Evolutionary conservation across 2,797 vertebrate species (phyloP).

Genomic region (Xenopus petersii): DNA sequence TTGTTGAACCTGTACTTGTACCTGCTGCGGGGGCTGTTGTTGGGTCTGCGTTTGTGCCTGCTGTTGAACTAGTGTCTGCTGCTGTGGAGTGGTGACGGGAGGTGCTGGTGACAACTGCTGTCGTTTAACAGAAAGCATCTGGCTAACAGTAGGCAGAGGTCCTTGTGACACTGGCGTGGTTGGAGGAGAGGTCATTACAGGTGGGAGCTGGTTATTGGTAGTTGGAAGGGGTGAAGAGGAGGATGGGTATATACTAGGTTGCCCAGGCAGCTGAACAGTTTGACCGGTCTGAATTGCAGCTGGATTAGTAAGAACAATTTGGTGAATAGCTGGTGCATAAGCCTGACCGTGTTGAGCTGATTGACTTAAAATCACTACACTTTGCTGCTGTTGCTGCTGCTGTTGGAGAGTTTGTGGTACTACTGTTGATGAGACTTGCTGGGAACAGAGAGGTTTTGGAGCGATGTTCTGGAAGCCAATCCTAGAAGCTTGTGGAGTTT

Average conservation of each 20-base stretch:
- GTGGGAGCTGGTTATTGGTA: slow-evolving; percentile 70
- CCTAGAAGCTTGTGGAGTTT: slow-evolving; percentile 80
- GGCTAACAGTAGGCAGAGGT: slow-evolving; percentile 86
- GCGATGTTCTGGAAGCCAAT: slow-evolving; percentile 96
- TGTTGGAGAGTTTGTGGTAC: slow-evolving; percentile 68
- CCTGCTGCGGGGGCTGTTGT: slow-evolving; percentile 68
- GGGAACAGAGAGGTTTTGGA: slow-evolving; percentile 87
- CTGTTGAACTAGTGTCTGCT: slow-evolving; percentile 53
- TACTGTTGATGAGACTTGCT: slow-evolving; percentile 67
- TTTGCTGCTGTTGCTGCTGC: slow-evolving; percentile 77
- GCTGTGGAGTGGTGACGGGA: slow-evolving; percentile 66
- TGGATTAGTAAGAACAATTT: slow-evolving; percentile 94
- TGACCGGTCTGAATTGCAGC: slow-evolving; percentile 79
- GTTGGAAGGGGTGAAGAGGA: slow-evolving; percentile 73
- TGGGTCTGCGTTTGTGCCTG: slow-evolving; percentile 66
- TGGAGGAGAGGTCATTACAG: slow-evolving; percentile 71
- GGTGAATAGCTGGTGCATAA: slow-evolving; percentile 92
- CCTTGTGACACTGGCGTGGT: slow-evolving; percentile 77
- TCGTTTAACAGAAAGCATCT: slow-evolving; percentile 89
- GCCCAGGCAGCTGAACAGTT: slow-evolving; percentile 86
- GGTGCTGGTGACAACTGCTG: slow-evolving; percentile 62
- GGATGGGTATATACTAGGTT: slow-evolving; percentile 76
- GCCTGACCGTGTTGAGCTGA: slow-evolving; percentile 83
- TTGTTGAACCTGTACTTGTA: slow-evolving; percentile 60
- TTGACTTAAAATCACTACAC: slow-evolving; percentile 89